Conservation (phyloP, 2,113 vertebrate species). For the Nicator chloris region DNA sequence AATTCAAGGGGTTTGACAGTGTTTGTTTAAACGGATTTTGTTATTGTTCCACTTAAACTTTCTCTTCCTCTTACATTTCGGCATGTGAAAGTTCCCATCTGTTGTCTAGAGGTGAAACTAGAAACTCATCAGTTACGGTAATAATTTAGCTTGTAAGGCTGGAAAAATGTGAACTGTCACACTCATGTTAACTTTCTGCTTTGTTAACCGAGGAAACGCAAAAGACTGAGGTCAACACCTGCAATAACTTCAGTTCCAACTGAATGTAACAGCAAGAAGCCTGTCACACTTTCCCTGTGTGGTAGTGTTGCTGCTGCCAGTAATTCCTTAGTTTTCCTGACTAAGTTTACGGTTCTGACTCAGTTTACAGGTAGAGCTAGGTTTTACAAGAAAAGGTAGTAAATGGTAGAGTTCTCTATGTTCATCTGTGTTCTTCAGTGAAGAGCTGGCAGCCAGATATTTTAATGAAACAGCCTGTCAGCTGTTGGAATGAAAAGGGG, state of each 20-base stretch:
- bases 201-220: constrained; percentile 35
- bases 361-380: neutral
- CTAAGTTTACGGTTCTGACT: neutral
- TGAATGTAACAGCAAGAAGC: neutral
- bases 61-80: constrained; percentile 63
- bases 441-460: neutral
- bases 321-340: neutral
- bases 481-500: neutral
- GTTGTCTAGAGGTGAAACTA: constrained; percentile 58
- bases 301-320: neutral
- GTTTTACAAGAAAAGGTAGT: neutral
- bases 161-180: constrained; percentile 45
- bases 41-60: constrained; percentile 59
- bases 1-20: constrained; percentile 6
- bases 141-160: constrained; percentile 55
- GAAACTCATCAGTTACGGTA: constrained; percentile 29
- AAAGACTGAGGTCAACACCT: constrained; percentile 27
- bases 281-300: neutral
- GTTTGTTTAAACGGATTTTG: constrained; percentile 55
- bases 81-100: constrained; percentile 48
- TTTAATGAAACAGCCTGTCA: neutral
- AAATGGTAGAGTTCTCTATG: neutral
- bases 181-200: constrained; percentile 49
- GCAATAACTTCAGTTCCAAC: constrained; percentile 9
- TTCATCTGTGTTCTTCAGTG: neutral